Evolutionary conservation across 1,140 invertebrate genomes (phyloP), one percentile per base, ranked within the genome.

Genomic region (Ptiloglossa arizonensis): DNA sequence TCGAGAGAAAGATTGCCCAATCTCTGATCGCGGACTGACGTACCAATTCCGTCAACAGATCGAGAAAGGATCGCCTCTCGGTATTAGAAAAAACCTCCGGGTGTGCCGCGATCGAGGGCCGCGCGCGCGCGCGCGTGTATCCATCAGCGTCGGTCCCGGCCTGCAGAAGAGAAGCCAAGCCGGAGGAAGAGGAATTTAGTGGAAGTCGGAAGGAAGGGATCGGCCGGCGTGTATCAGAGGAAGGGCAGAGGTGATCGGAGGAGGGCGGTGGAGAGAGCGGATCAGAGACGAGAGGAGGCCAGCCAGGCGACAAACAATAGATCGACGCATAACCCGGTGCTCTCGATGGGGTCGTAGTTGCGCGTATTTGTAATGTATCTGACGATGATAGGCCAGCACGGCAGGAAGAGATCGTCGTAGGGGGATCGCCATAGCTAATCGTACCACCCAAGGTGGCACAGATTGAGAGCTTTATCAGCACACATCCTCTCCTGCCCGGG

Each of bases 391-490:
- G 84, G 57, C 64, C 63, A 76, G 74, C 57, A 62, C 86, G 89
- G 89, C 91, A 92, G 91, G 91, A 92, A 92, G 91, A 90, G 90
- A 91, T 91, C 87, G 86, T 88, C 88, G 89, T 90, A 91, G 89
- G 91, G 90, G 80, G 67, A 86, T 87, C 83, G 85, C 82, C 87
- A 90, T 89, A 91, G 82, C 89, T 91, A 91, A 92, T 92, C 88
- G 89, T 92, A 92, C 90, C 91, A 92, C 89, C 91, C 91, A 93
- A 92, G 92, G 92, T 92, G 92, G 92, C 91, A 92, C 88, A 92
- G 91, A 92, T 93, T 92, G 88, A 91, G 87, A 90, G 89, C 89
- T 89, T 87, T 87, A 91, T 91, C 90, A 85, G 83, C 90, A 87
- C 82, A 91, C 89, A 91, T 91, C 90, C 91, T 91, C 89, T 88